phyloP scores from a whole-genome alignment of 2,113 vertebrate species.

The Lagopus muta region DNA sequence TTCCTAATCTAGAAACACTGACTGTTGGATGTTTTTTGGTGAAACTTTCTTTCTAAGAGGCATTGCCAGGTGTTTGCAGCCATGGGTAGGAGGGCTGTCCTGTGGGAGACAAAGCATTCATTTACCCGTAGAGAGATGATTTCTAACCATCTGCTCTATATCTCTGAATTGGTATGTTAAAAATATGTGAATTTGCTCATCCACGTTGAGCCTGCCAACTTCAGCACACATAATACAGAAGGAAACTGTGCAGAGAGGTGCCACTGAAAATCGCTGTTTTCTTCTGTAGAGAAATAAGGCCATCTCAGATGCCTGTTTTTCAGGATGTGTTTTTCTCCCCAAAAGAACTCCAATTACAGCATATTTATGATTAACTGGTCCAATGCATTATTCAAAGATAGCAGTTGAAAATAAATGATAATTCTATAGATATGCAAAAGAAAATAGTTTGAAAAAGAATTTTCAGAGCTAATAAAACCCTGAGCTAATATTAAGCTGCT shows the following conservation, averaged over 20 bases:
- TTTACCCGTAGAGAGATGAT: slow-evolving; percentile 34
- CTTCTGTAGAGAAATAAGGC: neutral
- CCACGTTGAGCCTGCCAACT: neutral
- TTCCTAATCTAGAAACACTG: neutral
- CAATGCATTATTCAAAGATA: neutral
- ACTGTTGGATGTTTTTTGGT: neutral
- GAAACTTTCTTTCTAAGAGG: neutral
- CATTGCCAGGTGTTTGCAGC: slow-evolving; percentile 53
- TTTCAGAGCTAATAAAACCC: slow-evolving; percentile 13
- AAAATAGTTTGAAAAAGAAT: slow-evolving; percentile 1
- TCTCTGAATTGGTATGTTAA: slow-evolving; percentile 46
- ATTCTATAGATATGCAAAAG: neutral
- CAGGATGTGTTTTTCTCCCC: neutral
- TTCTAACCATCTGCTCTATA: slow-evolving; percentile 64
- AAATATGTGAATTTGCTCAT: slow-evolving; percentile 41
- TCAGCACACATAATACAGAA: neutral
- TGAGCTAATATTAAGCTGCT: neutral
- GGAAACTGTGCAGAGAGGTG: neutral
- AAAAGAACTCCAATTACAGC: neutral
- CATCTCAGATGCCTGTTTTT: neutral
- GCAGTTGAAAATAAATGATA: neutral
- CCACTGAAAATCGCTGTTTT: neutral
- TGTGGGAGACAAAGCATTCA: slow-evolving; percentile 37
- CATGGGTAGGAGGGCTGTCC: neutral
- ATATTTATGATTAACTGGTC: neutral